A percentile compares a stretch with the other conserved stretches of the same genome.
Evolutionary conservation across 1,140 invertebrate species (phyloP).

Genomic region (Hylaeus volcanicus): DNA sequence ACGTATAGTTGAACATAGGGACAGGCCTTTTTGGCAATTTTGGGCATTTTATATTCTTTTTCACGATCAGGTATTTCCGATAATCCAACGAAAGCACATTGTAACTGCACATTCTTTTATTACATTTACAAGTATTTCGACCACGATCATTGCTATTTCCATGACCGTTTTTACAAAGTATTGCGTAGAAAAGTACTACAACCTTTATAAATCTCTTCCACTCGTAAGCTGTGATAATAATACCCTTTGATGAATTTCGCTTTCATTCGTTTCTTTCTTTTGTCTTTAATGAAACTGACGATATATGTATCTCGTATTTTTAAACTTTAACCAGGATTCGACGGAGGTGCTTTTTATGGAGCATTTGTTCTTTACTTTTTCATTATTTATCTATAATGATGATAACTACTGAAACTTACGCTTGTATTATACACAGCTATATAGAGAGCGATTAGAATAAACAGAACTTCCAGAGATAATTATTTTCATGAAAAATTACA

Average conservation of each 20-base stretch:
- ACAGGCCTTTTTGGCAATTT: slow-evolving; percentile 11
- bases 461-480: slow-evolving; percentile 30
- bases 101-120: slow-evolving; percentile 41
- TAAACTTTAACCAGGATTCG: slow-evolving; percentile 10
- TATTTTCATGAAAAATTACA: slow-evolving; percentile 37
- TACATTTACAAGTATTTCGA: slow-evolving; percentile 20
- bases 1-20: slow-evolving; percentile 22
- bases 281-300: background rate
- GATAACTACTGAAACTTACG: slow-evolving; percentile 43
- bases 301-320: slow-evolving; percentile 11
- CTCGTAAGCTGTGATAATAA: slow-evolving; percentile 51
- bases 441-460: slow-evolving; percentile 40
- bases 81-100: slow-evolving; percentile 20
- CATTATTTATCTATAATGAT: slow-evolving; percentile 41
- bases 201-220: slow-evolving; percentile 43
- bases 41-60: slow-evolving; percentile 35
- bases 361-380: slow-evolving; percentile 23
- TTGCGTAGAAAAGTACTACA: slow-evolving; percentile 31
- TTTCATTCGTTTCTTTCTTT: background rate
- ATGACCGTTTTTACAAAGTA: background rate
- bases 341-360: slow-evolving; percentile 34
- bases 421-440: slow-evolving; percentile 46
- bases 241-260: slow-evolving; percentile 17
- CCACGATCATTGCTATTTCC: slow-evolving; percentile 18
- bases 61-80: slow-evolving; percentile 16